Evolutionary conservation across 1,140 invertebrate genomes (phyloP).

Genomic region (Doryteuthis pealeii): DNA sequence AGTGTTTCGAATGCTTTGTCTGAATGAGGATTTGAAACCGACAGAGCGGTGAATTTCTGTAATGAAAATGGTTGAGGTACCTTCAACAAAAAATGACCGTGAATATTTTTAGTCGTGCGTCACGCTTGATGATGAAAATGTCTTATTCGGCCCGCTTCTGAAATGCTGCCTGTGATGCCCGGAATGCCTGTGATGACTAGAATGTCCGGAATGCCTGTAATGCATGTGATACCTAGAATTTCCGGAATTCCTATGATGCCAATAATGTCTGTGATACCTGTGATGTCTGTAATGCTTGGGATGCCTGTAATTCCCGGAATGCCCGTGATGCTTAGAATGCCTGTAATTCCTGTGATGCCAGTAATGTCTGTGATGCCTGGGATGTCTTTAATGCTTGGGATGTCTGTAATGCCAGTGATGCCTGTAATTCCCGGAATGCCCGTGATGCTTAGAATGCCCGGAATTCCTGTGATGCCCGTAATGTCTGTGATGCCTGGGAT

Average conservation of each 20-base stretch:
- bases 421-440: not conserved
- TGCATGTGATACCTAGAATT: not conserved
- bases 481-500: not conserved
- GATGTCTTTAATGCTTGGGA: not conserved
- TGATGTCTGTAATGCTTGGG: no score
- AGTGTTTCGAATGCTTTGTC: no score
- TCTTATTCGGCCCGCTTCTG: no score
- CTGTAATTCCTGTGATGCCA: not conserved
- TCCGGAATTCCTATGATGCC: not conserved
- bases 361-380: not conserved
- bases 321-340: no score
- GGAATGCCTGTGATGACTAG: not conserved
- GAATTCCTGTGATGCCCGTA: not conserved
- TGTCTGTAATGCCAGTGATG: not conserved
- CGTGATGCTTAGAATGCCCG: not conserved
- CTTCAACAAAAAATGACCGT: no score
- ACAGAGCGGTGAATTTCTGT: no score
- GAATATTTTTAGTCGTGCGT: no score
- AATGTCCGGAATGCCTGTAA: not conserved
- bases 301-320: no score
- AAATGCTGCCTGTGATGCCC: not conserved
- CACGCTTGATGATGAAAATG: no score
- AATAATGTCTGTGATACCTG: no score
- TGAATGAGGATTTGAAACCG: no score
- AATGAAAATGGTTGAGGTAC: no score